A percentile compares a stretch with the other conserved stretches of the same genome.
phyloP scores from a whole-genome alignment of 2,888 invertebrate species.

The Lissonota sp. region DNA sequence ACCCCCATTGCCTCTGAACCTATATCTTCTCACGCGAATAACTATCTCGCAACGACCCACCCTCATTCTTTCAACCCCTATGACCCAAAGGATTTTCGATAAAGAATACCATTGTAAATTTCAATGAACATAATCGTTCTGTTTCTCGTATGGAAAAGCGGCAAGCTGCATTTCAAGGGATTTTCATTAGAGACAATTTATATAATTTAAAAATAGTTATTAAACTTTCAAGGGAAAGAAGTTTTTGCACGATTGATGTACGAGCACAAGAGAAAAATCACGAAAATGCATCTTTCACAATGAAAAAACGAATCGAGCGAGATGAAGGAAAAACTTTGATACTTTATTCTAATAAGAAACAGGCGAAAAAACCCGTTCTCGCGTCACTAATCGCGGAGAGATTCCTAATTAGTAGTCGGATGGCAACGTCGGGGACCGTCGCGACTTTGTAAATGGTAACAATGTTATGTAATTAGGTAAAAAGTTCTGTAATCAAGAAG shows the following conservation, averaged over 20 bases:
- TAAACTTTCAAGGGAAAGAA: neutral
- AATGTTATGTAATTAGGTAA: constrained; percentile 83
- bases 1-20: constrained; percentile 19
- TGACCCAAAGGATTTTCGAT: constrained; percentile 52
- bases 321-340: constrained; percentile 50
- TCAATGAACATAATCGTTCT: constrained; percentile 33
- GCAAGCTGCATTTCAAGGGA: too few relatives aligned
- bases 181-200: too few relatives aligned
- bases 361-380: constrained; percentile 62
- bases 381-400: constrained; percentile 74
- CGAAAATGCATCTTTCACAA: constrained; percentile 4
- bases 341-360: constrained; percentile 63
- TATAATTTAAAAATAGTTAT: constrained; percentile 24
- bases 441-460: constrained; percentile 83
- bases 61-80: neutral
- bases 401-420: constrained; percentile 80
- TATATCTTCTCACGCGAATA: constrained; percentile 36
- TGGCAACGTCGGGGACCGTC: constrained; percentile 72
- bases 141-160: constrained; percentile 7
- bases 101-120: constrained; percentile 53
- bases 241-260: constrained; percentile 9
- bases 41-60: constrained; percentile 36
- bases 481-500: constrained; percentile 83
- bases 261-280: constrained; percentile 5
- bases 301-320: neutral